Evolutionary conservation across 2,113 vertebrate species (phyloP).

Genomic region (Mus musculus): DNA sequence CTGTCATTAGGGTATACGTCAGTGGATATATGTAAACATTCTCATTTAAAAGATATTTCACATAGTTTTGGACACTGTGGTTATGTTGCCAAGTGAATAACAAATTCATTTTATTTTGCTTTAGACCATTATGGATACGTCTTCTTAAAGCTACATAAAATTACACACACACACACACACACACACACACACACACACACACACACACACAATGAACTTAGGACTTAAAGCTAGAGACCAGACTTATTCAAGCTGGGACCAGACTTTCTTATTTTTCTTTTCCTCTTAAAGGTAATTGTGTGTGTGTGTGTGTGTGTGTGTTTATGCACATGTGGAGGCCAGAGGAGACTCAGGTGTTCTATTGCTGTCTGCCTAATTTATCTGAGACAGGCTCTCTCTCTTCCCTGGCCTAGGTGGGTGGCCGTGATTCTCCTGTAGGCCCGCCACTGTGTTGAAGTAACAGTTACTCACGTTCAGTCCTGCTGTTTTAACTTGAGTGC

Average conservation of each 20-base stretch:
- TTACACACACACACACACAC: not conserved
- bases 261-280: not conserved
- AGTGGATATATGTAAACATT: not conserved
- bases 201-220: not conserved
- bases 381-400: not conserved
- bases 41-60: not conserved
- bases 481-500: not conserved
- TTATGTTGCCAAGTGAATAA: not conserved
- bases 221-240: not conserved
- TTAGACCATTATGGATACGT: not conserved
- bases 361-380: not conserved
- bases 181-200: not conserved
- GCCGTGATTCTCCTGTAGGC: not conserved
- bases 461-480: too few species aligned
- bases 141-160: conserved; percentile 19
- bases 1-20: not conserved
- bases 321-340: not conserved
- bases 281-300: not conserved
- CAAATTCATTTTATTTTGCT: conserved; percentile 40
- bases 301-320: not conserved
- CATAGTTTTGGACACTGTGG: not conserved
- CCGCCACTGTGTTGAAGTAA: not conserved
- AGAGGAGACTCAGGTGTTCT: not conserved
- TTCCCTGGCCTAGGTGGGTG: not conserved
- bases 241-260: not conserved